phyloP scores from a whole-genome alignment of 1,140 invertebrate species.

The Habropoda laboriosa region DNA sequence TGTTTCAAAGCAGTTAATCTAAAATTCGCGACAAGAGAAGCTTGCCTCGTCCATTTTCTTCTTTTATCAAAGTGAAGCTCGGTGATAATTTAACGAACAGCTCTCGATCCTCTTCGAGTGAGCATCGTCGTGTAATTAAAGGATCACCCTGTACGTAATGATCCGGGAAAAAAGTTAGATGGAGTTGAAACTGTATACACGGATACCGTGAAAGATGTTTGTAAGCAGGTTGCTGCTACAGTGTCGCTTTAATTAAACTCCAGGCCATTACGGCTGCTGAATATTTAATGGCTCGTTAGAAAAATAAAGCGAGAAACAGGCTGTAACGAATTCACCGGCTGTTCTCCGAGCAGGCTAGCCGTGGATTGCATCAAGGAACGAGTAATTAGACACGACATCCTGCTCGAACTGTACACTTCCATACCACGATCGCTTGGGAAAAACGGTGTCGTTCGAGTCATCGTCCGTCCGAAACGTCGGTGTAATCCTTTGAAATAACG shows the following conservation, averaged over 20 bases:
- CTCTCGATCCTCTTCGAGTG: not conserved
- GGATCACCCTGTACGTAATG: conserved; percentile 12
- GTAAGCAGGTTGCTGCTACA: conserved; percentile 18
- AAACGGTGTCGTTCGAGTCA: not conserved
- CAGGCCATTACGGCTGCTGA: conserved; percentile 24
- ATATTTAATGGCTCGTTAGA: conserved; percentile 32
- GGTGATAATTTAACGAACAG: not conserved
- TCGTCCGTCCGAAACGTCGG: no score
- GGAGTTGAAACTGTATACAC: conserved; percentile 16
- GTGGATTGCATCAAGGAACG: not conserved
- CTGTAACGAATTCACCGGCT: conserved; percentile 29
- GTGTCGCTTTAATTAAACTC: conserved; percentile 37
- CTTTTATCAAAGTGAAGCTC: no score
- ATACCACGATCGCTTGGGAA: no score
- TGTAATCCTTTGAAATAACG: no score
- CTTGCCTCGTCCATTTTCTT: no score
- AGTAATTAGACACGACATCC: not conserved
- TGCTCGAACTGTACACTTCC: not conserved
- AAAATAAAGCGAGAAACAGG: conserved; percentile 28
- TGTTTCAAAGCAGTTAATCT: not conserved
- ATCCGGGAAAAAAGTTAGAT: conserved; percentile 16
- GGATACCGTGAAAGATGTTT: conserved; percentile 26
- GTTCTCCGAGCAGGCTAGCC: not conserved
- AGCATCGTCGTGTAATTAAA: not conserved
- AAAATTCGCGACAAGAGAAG: not conserved